Evolutionary conservation across 2,113 vertebrate species (phyloP), one percentile per base, ranked within the genome.

Genomic region (Cheilinus undulatus): DNA sequence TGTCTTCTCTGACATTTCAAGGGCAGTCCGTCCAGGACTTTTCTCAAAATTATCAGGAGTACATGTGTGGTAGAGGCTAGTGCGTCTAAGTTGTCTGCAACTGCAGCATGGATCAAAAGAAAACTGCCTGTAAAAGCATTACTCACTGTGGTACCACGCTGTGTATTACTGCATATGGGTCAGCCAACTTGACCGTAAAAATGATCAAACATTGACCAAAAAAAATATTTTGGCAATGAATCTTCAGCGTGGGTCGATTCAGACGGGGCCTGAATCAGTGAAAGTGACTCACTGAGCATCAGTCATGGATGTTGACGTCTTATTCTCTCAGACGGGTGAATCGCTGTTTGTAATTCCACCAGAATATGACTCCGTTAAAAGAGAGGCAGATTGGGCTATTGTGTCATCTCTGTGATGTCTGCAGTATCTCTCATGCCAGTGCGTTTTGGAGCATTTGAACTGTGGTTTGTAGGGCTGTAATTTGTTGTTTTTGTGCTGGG

Each of bases 401-500:
- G 81, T 43, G 49, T 69, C 69, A 45, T 77, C 28, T 30, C 62
- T 46, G 72, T 57, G 65, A 57, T 70, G 81, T 70, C 36, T 73
- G 64, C 52, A 48, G 62, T 43, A 52, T 56, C 51, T 70, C 43
- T 57, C 8, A 46, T 14, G 38, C 65, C 56, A 64, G 72, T 24
- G 40, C 56, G 71, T 52, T 49, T 72, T 32, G 52, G 42, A 48
- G 43, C 62, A 48, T 79, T 64, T 76, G 38, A 49, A 30, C 46
- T 67, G 73, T 12, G 80, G 82, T 79, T 70, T 83, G 69, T 69
- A 58, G 74, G 68, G 56, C 87, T 88, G 86, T 90, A 88, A 91
- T 92, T 91, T 86, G 89, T 90, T 91, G 88, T 86, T 89, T 91
- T 89, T 83, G 78, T 68, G 87, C 62, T 48, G 60, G 65, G 84